Evolutionary conservation across 2,797 vertebrate species (phyloP).

Genomic region (Acipenser oxyrinchus): DNA sequence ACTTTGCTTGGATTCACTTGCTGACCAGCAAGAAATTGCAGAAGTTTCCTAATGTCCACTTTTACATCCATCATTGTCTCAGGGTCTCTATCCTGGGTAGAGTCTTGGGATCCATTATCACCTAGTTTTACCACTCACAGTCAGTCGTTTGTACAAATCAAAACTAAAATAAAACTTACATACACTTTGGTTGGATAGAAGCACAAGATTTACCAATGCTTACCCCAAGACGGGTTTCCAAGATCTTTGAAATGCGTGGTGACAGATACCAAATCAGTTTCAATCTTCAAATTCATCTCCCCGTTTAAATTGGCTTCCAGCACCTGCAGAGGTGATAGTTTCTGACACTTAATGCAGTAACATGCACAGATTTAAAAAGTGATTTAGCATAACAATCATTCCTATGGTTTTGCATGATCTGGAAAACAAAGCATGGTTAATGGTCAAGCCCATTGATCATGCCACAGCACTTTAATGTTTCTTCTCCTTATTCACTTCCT

Average conservation of each 20-base stretch:
- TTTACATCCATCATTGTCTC: slow-evolving; percentile 65
- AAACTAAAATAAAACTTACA: too few species aligned
- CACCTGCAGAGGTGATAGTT: slow-evolving; percentile 49
- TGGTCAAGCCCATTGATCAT: too few species aligned
- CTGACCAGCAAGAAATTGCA: slow-evolving; percentile 82
- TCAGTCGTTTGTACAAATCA: too few species aligned
- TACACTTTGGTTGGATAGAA: too few species aligned
- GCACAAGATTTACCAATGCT: slow-evolving; percentile 23
- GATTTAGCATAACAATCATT: neutral
- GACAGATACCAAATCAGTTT: slow-evolving; percentile 83
- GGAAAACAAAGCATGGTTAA: too few species aligned
- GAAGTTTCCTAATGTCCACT: slow-evolving; percentile 76
- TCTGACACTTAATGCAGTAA: neutral
- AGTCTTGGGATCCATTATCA: slow-evolving; percentile 44
- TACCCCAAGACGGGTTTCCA: slow-evolving; percentile 80
- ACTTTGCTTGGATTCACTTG: slow-evolving; percentile 87
- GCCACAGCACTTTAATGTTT: too few species aligned
- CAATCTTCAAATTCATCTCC: slow-evolving; percentile 93
- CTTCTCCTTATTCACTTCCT: too few species aligned
- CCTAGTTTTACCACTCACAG: slow-evolving; percentile 28
- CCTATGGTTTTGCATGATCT: neutral
- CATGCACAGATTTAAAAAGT: neutral
- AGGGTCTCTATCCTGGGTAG: slow-evolving; percentile 41
- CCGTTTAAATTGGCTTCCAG: slow-evolving; percentile 84
- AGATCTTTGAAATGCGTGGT: slow-evolving; percentile 91